phyloP scores from a whole-genome alignment of 1,140 invertebrate species.

The Monochamus saltuarius region DNA sequence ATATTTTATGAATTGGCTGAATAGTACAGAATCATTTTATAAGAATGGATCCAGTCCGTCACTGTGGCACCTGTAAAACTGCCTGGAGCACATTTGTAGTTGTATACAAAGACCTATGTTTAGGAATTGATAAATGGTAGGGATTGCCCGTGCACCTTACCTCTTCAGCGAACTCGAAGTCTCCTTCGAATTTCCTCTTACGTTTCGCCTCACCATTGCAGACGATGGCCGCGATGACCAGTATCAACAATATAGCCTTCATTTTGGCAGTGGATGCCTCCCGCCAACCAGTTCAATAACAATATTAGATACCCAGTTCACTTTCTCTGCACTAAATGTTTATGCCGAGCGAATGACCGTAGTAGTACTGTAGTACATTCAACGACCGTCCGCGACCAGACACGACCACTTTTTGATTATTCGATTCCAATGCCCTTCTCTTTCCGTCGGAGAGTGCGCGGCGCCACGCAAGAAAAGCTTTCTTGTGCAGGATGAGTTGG shows the following conservation, averaged over 20 bases:
- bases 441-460: constrained; percentile 37
- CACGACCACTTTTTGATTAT: constrained; percentile 43
- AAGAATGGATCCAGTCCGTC: background rate
- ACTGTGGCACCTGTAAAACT: background rate
- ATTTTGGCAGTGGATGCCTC: constrained; percentile 24
- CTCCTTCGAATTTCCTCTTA: constrained; percentile 69
- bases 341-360: constrained; percentile 2
- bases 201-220: constrained; percentile 54
- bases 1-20: constrained; percentile 15
- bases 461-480: constrained; percentile 39
- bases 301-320: constrained; percentile 15
- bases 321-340: constrained; percentile 1
- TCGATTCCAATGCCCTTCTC: constrained; percentile 33
- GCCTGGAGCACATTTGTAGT: too few relatives aligned
- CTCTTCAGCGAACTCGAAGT: constrained; percentile 71
- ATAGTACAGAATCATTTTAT: background rate
- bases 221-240: constrained; percentile 50
- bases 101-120: too few relatives aligned
- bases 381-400: constrained; percentile 23
- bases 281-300: background rate
- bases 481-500: constrained; percentile 34
- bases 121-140: too few relatives aligned
- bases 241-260: constrained; percentile 51
- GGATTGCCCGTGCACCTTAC: constrained; percentile 48
- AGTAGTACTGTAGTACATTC: constrained; percentile 7